Evolutionary conservation across 2,113 vertebrate genomes (phyloP), one percentile per base, ranked within the genome.

Genomic region (Equus quagga): DNA sequence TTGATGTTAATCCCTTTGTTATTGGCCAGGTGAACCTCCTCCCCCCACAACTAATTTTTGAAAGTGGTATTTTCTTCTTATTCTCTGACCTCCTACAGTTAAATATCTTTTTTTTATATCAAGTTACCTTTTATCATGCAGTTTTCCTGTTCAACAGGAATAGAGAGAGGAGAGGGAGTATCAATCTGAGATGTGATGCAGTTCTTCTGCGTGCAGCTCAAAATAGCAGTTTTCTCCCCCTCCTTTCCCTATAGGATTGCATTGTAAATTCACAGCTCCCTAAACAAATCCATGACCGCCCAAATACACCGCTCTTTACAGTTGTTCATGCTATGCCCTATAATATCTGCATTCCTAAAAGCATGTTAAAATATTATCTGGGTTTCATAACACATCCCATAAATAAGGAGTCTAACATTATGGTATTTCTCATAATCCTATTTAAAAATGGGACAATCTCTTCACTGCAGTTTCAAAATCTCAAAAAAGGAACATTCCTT

Each of bases 91-190:
- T 90, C 5, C 64, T 69, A n/a, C 64, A 85, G 70, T 56, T 54
- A 80, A 60, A 9, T 41, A n/a, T 54, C 17, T 79, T 80, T 75
- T 75, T 41, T 88, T 54, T 60, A 76, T 46, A 76, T 33, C 28
- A 51, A 51, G 36, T 84, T 89, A 44, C n/a, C 56, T 92, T 91
- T 89, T 88, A 91, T 76, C 21, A 78, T 73, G 46, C 69, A 82
- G 41, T 80, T 93, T 96, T 96, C 73, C 41, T 93, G n/a, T 76
- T 93, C 9, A 88, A 65, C 23, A 96, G 58, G 70, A 82, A 81
- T 23, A 84, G 26, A 67, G 21, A 67, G 49, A 89, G 5, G 26
- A 75, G 24, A 41, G 81, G 49, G 36, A 84, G 44, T 76, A 91
- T 41, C 36, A 80, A 91, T 60, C 58, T 93, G 81, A 28, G 46